A percentile compares a stretch with the other conserved stretches of the same genome.
Evolutionary conservation across 2,797 vertebrate species (phyloP).

Genomic region (Gephyroberyx darwinii): DNA sequence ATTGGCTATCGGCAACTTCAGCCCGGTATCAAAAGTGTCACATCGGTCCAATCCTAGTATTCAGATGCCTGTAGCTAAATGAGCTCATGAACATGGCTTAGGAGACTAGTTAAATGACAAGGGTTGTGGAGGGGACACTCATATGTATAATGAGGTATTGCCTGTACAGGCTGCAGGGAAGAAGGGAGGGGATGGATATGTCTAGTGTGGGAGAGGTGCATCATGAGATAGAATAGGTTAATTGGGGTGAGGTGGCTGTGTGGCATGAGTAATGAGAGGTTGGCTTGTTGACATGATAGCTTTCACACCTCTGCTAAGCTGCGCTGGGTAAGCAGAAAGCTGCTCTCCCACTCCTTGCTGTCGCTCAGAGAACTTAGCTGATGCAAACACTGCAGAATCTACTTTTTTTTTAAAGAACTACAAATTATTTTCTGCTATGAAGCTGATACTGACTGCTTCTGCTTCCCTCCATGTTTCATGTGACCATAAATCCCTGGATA

Average conservation of each 20-base stretch:
- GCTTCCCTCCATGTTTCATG: constrained; percentile 48
- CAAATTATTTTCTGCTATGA: constrained; percentile 19
- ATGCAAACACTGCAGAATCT: constrained; percentile 38
- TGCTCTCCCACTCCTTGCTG: constrained; percentile 26
- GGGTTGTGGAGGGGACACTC: constrained; percentile 45
- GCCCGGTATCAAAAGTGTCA: constrained; percentile 4
- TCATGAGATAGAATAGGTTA: constrained; percentile 72
- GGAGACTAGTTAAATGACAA: constrained; percentile 52
- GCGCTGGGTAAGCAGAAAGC: constrained; percentile 59
- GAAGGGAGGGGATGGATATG: constrained; percentile 53
- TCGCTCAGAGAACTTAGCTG: constrained; percentile 38
- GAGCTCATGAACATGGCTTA: constrained; percentile 50
- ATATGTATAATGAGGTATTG: constrained; percentile 54
- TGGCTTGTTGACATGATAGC: constrained; percentile 76
- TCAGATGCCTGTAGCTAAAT: constrained; percentile 33
- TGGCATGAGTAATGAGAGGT: constrained; percentile 76
- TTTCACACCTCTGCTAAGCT: constrained; percentile 68
- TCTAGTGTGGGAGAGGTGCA: constrained; percentile 71
- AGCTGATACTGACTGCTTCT: constrained; percentile 40
- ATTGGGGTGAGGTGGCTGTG: constrained; percentile 73
- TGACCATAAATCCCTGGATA: constrained; percentile 53
- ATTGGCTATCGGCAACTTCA: constrained; percentile 1
- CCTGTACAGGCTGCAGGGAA: constrained; percentile 28
- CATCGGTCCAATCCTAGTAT: constrained; percentile 41
- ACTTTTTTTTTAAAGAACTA: constrained; percentile 17